Percentiles rank a stretch among this genome's conserved stretches.
These are phyloP conservation scores for Leistus spinibarbis DNA, from an alignment of 2,888 invertebrate genomes.

Conservation along the genomic window DNA sequence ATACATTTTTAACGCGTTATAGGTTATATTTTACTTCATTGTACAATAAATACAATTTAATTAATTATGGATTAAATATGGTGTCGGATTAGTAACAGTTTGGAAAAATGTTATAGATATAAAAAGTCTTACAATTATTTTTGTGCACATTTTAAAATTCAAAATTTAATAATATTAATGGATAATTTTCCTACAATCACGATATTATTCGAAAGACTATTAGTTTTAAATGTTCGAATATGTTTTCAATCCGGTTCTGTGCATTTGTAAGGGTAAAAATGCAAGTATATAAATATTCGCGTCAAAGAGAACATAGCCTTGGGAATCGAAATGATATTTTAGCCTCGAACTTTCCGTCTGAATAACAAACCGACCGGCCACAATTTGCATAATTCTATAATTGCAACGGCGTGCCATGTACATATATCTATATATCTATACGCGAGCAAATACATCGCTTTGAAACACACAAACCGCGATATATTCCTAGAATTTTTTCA, in stretches of 20 bases:
- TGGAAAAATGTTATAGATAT: too few relatives aligned
- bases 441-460: not conserved
- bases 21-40: too few relatives aligned
- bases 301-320: conserved; percentile 22
- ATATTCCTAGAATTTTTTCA: too few relatives aligned
- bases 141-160: too few relatives aligned
- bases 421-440: not conserved
- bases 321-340: conserved; percentile 36
- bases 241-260: conserved; percentile 21
- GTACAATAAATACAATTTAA: not conserved
- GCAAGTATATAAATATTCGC: conserved; percentile 29
- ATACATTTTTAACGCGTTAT: too few relatives aligned
- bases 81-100: too few relatives aligned
- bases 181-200: too few relatives aligned
- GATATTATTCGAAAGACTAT: too few relatives aligned
- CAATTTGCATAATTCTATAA: conserved; percentile 39
- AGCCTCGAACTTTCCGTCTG: conserved; percentile 39
- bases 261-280: conserved; percentile 2
- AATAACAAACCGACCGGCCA: conserved; percentile 35
- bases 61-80: not conserved
- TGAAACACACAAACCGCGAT: too few relatives aligned
- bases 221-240: too few relatives aligned
- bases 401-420: conserved; percentile 27
- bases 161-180: too few relatives aligned
- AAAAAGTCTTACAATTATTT: too few relatives aligned